These are phyloP conservation scores for Anorthoa munda DNA, from an alignment of 2,888 invertebrate species.

Conservation along the genomic window DNA sequence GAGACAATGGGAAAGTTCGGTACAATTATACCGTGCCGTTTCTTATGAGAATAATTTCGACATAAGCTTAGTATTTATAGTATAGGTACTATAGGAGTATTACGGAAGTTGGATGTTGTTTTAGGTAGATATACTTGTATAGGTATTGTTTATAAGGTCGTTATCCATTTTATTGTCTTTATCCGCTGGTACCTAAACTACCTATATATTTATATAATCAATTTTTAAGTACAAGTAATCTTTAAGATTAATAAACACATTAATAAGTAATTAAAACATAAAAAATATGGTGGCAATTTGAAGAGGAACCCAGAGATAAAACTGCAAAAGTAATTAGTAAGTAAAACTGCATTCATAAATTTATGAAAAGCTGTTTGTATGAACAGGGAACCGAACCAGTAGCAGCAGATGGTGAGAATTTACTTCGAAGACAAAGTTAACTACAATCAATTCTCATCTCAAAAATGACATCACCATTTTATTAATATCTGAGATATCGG, in stretches of 20 bases:
- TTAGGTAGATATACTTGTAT: too few relatives aligned
- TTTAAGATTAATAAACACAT: too few relatives aligned
- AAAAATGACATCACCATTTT: background rate
- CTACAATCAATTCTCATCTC: background rate
- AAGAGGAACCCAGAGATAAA: too few relatives aligned
- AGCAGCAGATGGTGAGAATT: background rate
- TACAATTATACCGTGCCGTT: slow-evolving; percentile 14
- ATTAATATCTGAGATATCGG: background rate
- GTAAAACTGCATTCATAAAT: background rate
- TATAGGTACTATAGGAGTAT: background rate
- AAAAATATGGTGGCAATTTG: too few relatives aligned
- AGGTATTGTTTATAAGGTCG: too few relatives aligned
- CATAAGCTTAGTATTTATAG: slow-evolving; percentile 4
- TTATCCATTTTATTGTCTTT: too few relatives aligned
- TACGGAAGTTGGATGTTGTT: background rate
- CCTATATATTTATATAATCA: too few relatives aligned
- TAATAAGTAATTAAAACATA: too few relatives aligned
- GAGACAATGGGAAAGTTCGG: slow-evolving; percentile 25
- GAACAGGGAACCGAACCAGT: background rate
- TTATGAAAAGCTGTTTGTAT: background rate
- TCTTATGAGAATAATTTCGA: slow-evolving; percentile 22
- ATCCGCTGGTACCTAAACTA: too few relatives aligned
- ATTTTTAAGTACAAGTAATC: too few relatives aligned
- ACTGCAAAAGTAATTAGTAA: too few relatives aligned
- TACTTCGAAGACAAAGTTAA: background rate